Evolutionary conservation across 2,113 vertebrate species (phyloP).

Genomic region (Monopterus albus): DNA sequence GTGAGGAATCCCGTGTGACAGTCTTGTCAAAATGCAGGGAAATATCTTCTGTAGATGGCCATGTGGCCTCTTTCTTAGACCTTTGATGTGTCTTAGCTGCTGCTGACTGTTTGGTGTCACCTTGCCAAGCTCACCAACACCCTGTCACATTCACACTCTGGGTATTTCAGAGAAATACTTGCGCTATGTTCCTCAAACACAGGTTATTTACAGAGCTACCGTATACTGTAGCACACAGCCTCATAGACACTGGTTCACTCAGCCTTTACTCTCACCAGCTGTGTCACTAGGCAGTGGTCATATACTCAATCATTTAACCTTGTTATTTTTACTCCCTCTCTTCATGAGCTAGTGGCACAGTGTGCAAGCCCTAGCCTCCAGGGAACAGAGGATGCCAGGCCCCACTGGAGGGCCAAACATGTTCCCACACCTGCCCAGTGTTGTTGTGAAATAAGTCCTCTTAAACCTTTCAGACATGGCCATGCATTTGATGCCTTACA

Average conservation of each 20-base stretch:
- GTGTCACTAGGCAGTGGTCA: slow-evolving; percentile 11
- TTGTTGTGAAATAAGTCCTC: slow-evolving; percentile 55
- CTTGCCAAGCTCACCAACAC: slow-evolving; percentile 26
- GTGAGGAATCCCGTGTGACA: neutral
- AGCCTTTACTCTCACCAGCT: slow-evolving; percentile 23
- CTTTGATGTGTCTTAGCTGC: slow-evolving; percentile 50
- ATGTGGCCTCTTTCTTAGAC: slow-evolving; percentile 25
- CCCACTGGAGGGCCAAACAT: neutral
- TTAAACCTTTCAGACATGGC: slow-evolving; percentile 11
- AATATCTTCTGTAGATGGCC: neutral
- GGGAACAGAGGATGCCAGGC: slow-evolving; percentile 22
- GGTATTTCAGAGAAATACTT: slow-evolving; percentile 2
- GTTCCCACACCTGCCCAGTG: slow-evolving; percentile 16
- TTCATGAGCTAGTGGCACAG: neutral
- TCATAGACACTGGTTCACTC: neutral
- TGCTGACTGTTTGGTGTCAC: slow-evolving; percentile 31
- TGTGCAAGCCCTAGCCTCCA: neutral
- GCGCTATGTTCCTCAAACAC: neutral
- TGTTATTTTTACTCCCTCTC: neutral
- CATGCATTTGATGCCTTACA: slow-evolving; percentile 78
- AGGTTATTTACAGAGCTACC: slow-evolving; percentile 1
- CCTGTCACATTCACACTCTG: slow-evolving; percentile 17
- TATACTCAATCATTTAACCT: neutral
- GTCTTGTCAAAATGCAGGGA: neutral
- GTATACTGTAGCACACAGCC: slow-evolving; percentile 16